Base-by-base conservation (phyloP, 2,113 vertebrate genomes). In the Nesoenas mayeri region DNA sequence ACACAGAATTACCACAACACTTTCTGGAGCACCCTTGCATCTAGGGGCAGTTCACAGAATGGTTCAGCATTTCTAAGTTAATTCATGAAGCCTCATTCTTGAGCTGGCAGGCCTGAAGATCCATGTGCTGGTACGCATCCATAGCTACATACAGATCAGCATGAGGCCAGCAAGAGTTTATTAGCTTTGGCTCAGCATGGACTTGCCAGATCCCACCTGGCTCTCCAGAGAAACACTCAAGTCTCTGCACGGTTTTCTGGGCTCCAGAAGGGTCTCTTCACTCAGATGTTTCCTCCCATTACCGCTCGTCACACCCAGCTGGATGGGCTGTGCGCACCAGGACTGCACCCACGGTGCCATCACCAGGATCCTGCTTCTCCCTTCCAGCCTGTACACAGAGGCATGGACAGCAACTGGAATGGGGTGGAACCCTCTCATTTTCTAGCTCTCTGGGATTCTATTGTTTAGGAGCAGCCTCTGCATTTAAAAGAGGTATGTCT, bases 331-430 rank as follows among this genome's bases (percentile, higher is more conserved):
- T 1, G 7, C 2, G 1, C 47, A 62, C 36, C 48, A 24, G 14
- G 13, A 51, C 9, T 2, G 4, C 2, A 0, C 29, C 40, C n/a
- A 15, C 8, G 1, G 22, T 7, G 22, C 34, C 0, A 0, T 6
- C 62, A 48, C 22, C 9, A 25, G 47, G n/a, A 65, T 38, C 15
- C 1, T 1, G 10, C 34, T 28, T 12, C 11, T 8, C 62, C 56
- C 29, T 77, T 29, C 40, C 21, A 16, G 50, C 19, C 15, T 13
- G 32, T 32, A 18, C 6, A 60, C 9, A 19, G 40, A 61, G 15
- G 12, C 11, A 4, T 1, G 4, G 25, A 57, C 3, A 0, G 6
- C 7, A 25, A 10, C 34, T 34, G 47, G 3, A 6, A 17, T 16
- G 11, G 14, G 5, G 5, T 7, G 10, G 4, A 85, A 42, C 0